phyloP scores from a whole-genome alignment of 1,140 invertebrate genomes.

The Ceratina australensis region DNA sequence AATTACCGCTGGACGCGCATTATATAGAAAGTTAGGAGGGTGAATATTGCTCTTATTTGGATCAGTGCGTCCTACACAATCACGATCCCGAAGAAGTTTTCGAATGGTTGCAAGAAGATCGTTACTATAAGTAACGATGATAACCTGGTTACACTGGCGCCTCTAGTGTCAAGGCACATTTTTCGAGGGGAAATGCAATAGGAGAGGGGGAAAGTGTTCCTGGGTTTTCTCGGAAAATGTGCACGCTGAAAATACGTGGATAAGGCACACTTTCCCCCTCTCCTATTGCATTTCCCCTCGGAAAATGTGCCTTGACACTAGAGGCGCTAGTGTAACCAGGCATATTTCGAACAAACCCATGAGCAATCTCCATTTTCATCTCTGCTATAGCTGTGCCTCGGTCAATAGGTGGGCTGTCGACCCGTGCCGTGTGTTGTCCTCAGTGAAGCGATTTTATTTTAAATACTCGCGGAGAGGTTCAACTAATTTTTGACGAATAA shows the following conservation, averaged over 20 bases:
- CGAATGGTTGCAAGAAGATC: slow-evolving; percentile 94
- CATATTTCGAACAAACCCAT: no score
- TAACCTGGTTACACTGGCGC: no score
- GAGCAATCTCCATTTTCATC: no score
- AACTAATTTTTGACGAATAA: background rate
- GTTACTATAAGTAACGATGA: slow-evolving; percentile 91
- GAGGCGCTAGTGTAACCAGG: no score
- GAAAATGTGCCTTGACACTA: no score
- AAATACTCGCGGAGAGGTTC: slow-evolving; percentile 80
- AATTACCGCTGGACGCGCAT: slow-evolving; percentile 95
- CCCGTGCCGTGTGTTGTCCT: slow-evolving; percentile 65
- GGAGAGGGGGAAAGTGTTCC: no score
- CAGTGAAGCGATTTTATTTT: slow-evolving; percentile 78
- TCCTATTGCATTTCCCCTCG: no score
- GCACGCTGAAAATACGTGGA: no score
- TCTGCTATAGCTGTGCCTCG: background rate
- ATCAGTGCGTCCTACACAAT: slow-evolving; percentile 95
- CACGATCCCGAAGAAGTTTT: slow-evolving; percentile 92
- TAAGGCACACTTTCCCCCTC: no score
- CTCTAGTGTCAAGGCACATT: no score
- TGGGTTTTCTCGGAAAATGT: no score
- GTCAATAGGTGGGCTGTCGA: background rate
- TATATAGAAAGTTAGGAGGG: slow-evolving; percentile 93
- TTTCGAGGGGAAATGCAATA: no score
- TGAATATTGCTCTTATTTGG: slow-evolving; percentile 94